phyloP scores from a whole-genome alignment of 2,113 vertebrate species.

The Columba livia region DNA sequence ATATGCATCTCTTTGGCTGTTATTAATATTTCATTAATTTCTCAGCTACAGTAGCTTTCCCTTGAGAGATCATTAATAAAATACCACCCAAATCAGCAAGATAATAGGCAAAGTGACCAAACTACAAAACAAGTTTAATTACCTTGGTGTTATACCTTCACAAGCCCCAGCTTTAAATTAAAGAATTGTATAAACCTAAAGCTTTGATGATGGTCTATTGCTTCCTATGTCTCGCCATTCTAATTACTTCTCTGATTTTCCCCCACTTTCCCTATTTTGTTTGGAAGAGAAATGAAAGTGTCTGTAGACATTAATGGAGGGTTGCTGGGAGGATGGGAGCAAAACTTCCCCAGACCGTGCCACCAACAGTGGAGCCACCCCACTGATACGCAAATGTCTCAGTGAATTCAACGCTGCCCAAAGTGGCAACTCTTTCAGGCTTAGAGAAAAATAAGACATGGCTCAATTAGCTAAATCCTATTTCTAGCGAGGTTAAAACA shows the following conservation, averaged over 20 bases:
- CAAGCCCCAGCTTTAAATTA: slow-evolving; percentile 49
- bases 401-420: neutral
- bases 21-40: slow-evolving; percentile 84
- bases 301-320: neutral
- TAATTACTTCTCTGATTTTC: slow-evolving; percentile 54
- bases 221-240: slow-evolving; percentile 46
- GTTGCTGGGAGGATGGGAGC: neutral
- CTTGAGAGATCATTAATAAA: slow-evolving; percentile 83
- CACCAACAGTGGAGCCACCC: neutral
- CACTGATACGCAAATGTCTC: neutral
- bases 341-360: neutral
- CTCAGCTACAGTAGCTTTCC: slow-evolving; percentile 69
- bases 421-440: neutral
- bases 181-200: slow-evolving; percentile 49
- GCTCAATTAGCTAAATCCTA: neutral
- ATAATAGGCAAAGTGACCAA: slow-evolving; percentile 71
- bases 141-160: slow-evolving; percentile 57
- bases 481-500: neutral
- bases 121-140: slow-evolving; percentile 76
- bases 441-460: neutral
- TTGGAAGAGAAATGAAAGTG: neutral
- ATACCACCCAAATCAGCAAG: slow-evolving; percentile 77
- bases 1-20: slow-evolving; percentile 35
- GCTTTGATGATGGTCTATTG: slow-evolving; percentile 62
- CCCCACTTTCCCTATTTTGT: neutral